Evolutionary conservation across 2,888 invertebrate species (phyloP).

Genomic region (Dryobotodes eremita): DNA sequence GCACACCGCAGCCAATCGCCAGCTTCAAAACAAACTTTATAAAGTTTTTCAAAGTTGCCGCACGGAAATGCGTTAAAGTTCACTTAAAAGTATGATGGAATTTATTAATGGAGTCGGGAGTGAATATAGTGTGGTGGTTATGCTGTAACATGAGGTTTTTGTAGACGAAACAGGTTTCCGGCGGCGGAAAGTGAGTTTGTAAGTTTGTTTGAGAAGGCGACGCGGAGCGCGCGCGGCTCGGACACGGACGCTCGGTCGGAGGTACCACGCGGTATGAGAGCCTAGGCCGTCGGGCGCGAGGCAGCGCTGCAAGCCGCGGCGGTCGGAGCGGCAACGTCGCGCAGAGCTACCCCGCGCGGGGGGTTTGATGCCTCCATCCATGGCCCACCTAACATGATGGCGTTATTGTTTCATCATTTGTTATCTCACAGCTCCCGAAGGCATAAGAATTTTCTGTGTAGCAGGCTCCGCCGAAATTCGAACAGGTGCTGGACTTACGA

Average conservation of each 20-base stretch:
- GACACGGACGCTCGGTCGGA: conserved; percentile 79
- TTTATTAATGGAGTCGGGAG: conserved; percentile 71
- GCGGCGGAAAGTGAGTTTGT: conserved; percentile 83
- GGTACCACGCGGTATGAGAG: conserved; percentile 82
- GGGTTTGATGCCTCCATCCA: conserved; percentile 73
- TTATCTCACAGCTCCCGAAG: conserved; percentile 79
- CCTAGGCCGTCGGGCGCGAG: conserved; percentile 58
- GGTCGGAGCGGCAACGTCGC: conserved; percentile 82
- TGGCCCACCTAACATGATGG: conserved; percentile 77
- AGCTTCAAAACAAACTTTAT: conserved; percentile 83
- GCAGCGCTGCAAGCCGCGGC: conserved; percentile 67
- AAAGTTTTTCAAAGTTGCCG: conserved; percentile 81
- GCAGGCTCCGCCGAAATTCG: conserved; percentile 33
- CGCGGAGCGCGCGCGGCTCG: conserved; percentile 73
- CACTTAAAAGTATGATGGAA: conserved; percentile 67
- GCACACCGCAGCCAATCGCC: conserved; percentile 75
- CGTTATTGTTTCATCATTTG: conserved; percentile 85
- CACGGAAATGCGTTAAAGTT: conserved; percentile 72
- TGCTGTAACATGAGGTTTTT: conserved; percentile 76
- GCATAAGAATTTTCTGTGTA: conserved; percentile 70
- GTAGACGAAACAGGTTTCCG: conserved; percentile 82
- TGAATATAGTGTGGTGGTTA: conserved; percentile 72
- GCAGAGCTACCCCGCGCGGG: conserved; percentile 77
- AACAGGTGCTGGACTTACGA: conserved; percentile 59
- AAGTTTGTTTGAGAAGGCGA: conserved; percentile 80